A percentile compares a stretch with the other conserved stretches of the same genome.
Evolutionary conservation across 2,797 vertebrate genomes (phyloP).

Genomic region (Poeciliopsis infans): DNA sequence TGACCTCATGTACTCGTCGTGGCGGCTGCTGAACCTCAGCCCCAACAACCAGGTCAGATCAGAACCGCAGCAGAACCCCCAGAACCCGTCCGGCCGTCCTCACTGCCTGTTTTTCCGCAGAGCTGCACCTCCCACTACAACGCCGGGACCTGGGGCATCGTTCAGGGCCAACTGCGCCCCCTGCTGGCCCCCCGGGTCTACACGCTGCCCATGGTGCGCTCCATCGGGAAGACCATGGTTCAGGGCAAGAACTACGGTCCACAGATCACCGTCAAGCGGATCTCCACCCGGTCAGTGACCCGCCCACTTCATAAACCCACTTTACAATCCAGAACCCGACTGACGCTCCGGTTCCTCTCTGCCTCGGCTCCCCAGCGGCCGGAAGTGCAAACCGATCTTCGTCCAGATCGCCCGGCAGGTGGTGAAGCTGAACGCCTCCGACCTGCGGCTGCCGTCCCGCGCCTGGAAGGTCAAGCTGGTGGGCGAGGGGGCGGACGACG

Average conservation of each 20-base stretch:
- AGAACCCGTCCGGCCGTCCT: background rate
- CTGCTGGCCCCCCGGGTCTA: conserved; percentile 84
- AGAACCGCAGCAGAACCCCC: background rate
- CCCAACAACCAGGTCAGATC: conserved; percentile 80
- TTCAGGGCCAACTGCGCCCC: conserved; percentile 83
- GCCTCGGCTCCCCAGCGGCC: conserved; percentile 66
- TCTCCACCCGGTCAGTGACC: conserved; percentile 80
- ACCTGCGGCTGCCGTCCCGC: conserved; percentile 84
- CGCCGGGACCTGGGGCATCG: conserved; percentile 81
- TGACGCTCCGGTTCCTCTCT: background rate
- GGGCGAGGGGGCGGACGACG: conserved; percentile 85
- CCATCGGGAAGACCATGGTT: conserved; percentile 86
- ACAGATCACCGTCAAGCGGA: conserved; percentile 86
- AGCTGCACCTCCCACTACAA: conserved; percentile 83
- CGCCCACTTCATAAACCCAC: background rate
- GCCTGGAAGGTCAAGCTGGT: conserved; percentile 88
- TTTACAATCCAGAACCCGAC: background rate
- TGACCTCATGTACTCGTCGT: conserved; percentile 87
- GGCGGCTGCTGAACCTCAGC: conserved; percentile 84
- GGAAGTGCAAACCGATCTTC: conserved; percentile 86
- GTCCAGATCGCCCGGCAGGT: conserved; percentile 88
- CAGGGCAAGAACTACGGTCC: conserved; percentile 87
- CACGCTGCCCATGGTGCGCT: conserved; percentile 84
- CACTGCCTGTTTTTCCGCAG: conserved; percentile 48
- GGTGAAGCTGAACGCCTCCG: conserved; percentile 84